A percentile compares a stretch with the other conserved stretches of the same genome.
Conservation (phyloP, 2,113 vertebrate species). For the Pterocles orientalis region DNA sequence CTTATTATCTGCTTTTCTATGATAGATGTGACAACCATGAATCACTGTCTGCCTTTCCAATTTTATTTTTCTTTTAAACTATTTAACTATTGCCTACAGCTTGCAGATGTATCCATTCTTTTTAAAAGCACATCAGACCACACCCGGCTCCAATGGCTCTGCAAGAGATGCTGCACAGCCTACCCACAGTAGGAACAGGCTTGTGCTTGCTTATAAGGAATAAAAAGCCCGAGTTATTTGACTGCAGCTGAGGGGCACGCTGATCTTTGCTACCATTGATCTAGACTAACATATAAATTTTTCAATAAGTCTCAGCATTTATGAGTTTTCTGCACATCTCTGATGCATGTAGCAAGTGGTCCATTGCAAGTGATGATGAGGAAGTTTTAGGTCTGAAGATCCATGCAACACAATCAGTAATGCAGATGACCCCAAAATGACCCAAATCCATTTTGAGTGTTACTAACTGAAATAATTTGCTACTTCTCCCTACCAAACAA, state of each 20-base stretch:
- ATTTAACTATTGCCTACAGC: not conserved
- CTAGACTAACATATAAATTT: not conserved
- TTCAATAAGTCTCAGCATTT: not conserved
- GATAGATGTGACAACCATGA: not conserved
- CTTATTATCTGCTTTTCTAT: not conserved
- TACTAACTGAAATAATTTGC: not conserved
- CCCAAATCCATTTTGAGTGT: not conserved
- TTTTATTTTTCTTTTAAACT: not conserved
- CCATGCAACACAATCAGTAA: not conserved
- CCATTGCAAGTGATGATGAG: not conserved
- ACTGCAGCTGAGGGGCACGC: rapidly evolving
- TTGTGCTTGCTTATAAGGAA: not conserved
- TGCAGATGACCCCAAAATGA: not conserved
- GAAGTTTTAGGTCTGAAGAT: not conserved
- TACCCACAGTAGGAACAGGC: not conserved
- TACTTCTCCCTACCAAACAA: not conserved
- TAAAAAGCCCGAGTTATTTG: rapidly evolving
- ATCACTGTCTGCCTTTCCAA: not conserved
- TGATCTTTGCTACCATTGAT: not conserved
- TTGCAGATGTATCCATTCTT: not conserved
- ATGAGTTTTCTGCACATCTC: not conserved
- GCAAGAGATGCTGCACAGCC: not conserved
- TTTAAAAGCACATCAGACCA: not conserved
- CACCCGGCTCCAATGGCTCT: not conserved
- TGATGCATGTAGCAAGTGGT: not conserved